Evolutionary conservation across 2,888 invertebrate genomes (phyloP).

Genomic region (Philereme transversata): DNA sequence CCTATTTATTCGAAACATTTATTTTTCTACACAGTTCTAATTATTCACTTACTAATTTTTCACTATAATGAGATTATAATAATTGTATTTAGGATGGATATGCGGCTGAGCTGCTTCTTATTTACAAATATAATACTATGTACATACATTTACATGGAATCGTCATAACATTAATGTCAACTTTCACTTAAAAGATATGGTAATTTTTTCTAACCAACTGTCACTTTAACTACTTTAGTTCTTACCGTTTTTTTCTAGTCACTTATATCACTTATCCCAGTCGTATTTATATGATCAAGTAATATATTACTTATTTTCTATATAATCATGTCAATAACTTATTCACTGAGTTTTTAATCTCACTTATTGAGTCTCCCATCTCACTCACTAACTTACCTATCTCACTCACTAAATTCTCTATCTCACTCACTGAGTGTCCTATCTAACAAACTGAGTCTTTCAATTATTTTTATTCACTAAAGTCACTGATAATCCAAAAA

Average conservation of each 20-base stretch:
- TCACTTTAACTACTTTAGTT: conserved; percentile 18
- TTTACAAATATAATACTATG: conserved; percentile 57
- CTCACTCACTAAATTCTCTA: conserved; percentile 4
- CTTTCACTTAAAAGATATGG: conserved; percentile 50
- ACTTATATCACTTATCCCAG: not conserved
- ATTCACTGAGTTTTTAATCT: conserved; percentile 1
- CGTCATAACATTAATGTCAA: conserved; percentile 42
- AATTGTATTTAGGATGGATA: conserved; percentile 75
- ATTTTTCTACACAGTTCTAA: conserved; percentile 35
- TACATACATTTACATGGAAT: conserved; percentile 64
- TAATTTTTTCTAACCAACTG: conserved; percentile 32
- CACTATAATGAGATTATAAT: conserved; percentile 57
- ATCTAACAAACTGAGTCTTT: not conserved
- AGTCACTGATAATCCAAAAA: conserved; percentile 12
- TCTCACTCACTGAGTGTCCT: not conserved
- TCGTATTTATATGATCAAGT: not conserved
- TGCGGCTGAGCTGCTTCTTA: conserved; percentile 71
- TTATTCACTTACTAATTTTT: conserved; percentile 46
- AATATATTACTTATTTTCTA: too few species aligned
- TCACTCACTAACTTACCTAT: conserved; percentile 1
- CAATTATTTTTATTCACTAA: conserved; percentile 20
- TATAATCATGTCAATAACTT: not conserved
- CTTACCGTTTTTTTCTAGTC: conserved; percentile 10
- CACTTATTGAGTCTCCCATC: conserved; percentile 5
- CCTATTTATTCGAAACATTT: conserved; percentile 28